Evolutionary conservation across 2,797 vertebrate species (phyloP).

Genomic region (Harpagifer antarcticus): DNA sequence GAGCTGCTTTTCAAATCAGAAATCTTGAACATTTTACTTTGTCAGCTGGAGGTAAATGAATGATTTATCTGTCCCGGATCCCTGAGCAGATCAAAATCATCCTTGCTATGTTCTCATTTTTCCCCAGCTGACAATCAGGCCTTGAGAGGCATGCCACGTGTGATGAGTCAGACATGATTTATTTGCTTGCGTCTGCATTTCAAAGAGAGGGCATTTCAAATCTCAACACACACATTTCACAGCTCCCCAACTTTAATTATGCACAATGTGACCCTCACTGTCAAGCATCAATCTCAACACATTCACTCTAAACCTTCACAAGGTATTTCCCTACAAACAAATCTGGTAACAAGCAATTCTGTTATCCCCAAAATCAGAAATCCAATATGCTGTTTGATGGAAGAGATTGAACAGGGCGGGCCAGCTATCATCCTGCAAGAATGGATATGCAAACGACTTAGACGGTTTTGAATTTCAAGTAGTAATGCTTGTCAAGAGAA

Average conservation of each 20-base stretch:
- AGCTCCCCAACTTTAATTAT: slow-evolving; percentile 44
- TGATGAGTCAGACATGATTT: slow-evolving; percentile 61
- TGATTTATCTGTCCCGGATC: slow-evolving; percentile 45
- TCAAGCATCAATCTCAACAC: slow-evolving; percentile 36
- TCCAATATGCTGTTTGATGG: slow-evolving; percentile 59
- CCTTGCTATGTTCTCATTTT: slow-evolving; percentile 51
- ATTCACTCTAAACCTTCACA: slow-evolving; percentile 52
- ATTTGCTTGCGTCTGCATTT: slow-evolving; percentile 53
- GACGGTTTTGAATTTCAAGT: slow-evolving; percentile 41
- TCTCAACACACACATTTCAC: slow-evolving; percentile 49
- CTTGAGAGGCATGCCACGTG: slow-evolving; percentile 50
- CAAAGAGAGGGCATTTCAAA: slow-evolving; percentile 48
- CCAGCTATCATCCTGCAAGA: slow-evolving; percentile 47
- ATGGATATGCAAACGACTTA: slow-evolving; percentile 61
- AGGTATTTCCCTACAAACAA: slow-evolving; percentile 45
- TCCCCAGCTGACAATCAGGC: slow-evolving; percentile 60
- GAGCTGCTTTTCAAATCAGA: slow-evolving; percentile 31
- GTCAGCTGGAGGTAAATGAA: slow-evolving; percentile 50
- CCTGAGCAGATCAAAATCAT: slow-evolving; percentile 57
- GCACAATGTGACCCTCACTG: slow-evolving; percentile 41
- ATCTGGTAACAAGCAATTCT: slow-evolving; percentile 36
- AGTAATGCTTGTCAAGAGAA: slow-evolving; percentile 52
- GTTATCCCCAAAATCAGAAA: slow-evolving; percentile 60
- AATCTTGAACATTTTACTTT: slow-evolving; percentile 43
- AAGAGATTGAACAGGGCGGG: slow-evolving; percentile 47